Evolutionary conservation across 1,140 invertebrate species (phyloP), one percentile per base, ranked within the genome.

Genomic region (Drosophila nebulosa): DNA sequence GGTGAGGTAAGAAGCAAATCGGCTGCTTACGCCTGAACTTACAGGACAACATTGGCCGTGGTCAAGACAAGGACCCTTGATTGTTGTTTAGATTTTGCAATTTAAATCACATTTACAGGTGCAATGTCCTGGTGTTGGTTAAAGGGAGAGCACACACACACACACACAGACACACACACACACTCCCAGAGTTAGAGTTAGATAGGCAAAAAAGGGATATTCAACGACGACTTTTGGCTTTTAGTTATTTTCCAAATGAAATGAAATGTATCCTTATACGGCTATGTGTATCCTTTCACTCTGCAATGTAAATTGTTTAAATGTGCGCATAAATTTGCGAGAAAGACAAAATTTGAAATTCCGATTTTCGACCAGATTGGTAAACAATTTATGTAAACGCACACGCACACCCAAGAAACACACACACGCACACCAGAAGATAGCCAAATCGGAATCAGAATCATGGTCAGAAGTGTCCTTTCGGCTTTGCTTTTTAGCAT

Each of bases 331-430:
- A 88, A 83, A 88, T 88, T 86, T 88, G 72, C 65, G 71, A 70
- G 39, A 70, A 16, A 73, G 78, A 65, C 63, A 67, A 78, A 89
- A 89, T 89, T 89, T 89, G 86, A 89, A 89, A 89, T 89, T 85
- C 86, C 85, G 85, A 89, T 89, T 85, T 89, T 89, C 69, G 74
- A 85, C 66, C 85, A 89, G 85, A 89, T 89, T 89, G 85, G 85
- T 89, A 89, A 89, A 89, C 85, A 89, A 85, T 89, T 85, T 89
- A 89, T 89, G 85, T 85, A 86, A 89, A 79, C 80, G 78, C 74
- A 79, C 53, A 46, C 65, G 70, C 56, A 65, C 50, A 76, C 61
- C 61, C 65, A 60, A 70, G 66, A 71, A 56, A 10, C 46, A 62
- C 46, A 52, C 46, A 52, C 18, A 52, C n/a, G 21, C 39, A 10